Conservation (phyloP, 2,888 invertebrate species). For the Monoplex corrugatus region DNA sequence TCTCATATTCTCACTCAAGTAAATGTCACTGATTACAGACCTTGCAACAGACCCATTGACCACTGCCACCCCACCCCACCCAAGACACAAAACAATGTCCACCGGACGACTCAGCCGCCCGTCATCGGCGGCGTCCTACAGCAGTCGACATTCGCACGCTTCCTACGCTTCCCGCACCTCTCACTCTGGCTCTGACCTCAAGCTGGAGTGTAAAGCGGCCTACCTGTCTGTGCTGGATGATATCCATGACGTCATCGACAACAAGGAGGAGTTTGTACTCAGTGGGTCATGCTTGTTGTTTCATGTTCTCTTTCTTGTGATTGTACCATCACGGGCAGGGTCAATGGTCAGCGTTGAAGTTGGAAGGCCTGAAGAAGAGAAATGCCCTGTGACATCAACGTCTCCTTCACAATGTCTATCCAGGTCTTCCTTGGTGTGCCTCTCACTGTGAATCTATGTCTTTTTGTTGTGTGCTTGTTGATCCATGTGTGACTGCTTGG, state of each 20-base stretch:
- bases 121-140: conserved; percentile 57
- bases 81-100: conserved; percentile 15
- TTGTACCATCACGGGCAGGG: too few species aligned
- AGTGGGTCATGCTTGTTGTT: too few species aligned
- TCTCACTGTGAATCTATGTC: too few species aligned
- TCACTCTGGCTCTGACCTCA: conserved; percentile 63
- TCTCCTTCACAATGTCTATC: too few species aligned
- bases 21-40: neutral
- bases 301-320: too few species aligned
- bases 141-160: conserved; percentile 53
- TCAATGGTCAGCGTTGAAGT: too few species aligned
- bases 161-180: conserved; percentile 28
- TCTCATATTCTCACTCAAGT: neutral
- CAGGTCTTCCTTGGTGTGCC: too few species aligned
- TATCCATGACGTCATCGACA: conserved; percentile 70
- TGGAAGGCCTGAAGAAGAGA: too few species aligned
- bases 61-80: neutral
- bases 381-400: too few species aligned
- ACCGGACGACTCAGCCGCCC: conserved; percentile 56
- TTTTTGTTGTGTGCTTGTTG: too few species aligned
- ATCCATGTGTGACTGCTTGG: too few species aligned
- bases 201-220: conserved; percentile 77
- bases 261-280: conserved; percentile 66
- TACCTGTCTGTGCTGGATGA: conserved; percentile 74
- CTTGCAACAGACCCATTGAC: neutral